Conservation (phyloP, 1,140 invertebrate genomes). For the Drosophila micromelanica region DNA sequence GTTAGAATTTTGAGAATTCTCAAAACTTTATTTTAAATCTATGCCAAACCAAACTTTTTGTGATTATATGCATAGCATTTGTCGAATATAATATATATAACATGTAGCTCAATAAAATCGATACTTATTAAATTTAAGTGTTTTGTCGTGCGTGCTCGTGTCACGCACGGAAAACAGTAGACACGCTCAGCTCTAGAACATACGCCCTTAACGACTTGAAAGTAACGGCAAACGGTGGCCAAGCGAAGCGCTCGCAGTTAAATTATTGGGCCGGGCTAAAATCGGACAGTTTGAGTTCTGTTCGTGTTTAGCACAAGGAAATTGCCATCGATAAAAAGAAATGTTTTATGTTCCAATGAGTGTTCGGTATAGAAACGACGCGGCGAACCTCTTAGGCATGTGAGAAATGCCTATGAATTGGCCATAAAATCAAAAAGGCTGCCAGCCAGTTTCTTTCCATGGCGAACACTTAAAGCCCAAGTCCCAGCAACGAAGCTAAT, state of each 20-base stretch:
- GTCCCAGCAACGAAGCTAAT: constrained; percentile 5
- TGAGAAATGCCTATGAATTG: constrained; percentile 42
- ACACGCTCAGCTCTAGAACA: neutral
- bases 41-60: too few species aligned
- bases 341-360: constrained; percentile 34
- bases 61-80: too few species aligned
- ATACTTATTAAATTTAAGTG: too few species aligned
- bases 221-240: constrained; percentile 11
- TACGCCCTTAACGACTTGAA: constrained; percentile 6
- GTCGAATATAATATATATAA: too few species aligned
- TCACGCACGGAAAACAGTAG: neutral
- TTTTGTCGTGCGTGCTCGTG: neutral
- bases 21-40: too few species aligned
- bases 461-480: constrained; percentile 11
- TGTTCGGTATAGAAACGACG: constrained; percentile 7
- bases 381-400: constrained; percentile 9
- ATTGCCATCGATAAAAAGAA: constrained; percentile 54
- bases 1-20: too few species aligned
- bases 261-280: constrained; percentile 52
- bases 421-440: constrained; percentile 25
- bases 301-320: constrained; percentile 42
- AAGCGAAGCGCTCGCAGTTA: constrained; percentile 44
- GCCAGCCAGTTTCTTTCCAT: constrained; percentile 18
- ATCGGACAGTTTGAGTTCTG: constrained; percentile 13
- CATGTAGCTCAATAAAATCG: too few species aligned